Base-by-base conservation (phyloP, 2,888 invertebrate genomes). In the Drosophila hawaiiensis region DNA sequence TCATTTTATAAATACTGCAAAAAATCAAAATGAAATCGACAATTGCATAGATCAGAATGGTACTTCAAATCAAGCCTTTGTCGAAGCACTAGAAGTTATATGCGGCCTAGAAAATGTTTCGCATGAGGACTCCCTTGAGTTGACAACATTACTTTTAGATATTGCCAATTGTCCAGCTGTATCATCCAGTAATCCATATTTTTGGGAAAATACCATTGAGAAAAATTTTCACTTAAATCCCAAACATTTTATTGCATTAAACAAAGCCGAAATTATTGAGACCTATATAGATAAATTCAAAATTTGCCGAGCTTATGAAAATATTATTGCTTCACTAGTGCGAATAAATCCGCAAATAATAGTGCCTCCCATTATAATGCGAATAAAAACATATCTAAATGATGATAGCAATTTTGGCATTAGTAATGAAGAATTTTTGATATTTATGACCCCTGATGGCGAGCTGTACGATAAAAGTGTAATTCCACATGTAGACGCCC, bases 381-480 rank as follows among this genome's bases (percentile, higher is more conserved):
- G 94, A 75, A 95, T 96, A 9, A 95, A 94, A 49, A 92, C 92
- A 28, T 94, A 95, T 83, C 94, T 98, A 39, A 94, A 94, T 63
- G 95, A 96, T 90, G 94, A 95, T 0, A 95, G 94, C 68, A 95
- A 98, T 80, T 94, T 96, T 61, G 95, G 95, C 75, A 95, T 98
- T 31, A 96, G 97, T 0, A 95, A 97, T 85, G 96, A 96, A 68
- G 97, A 98, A 83, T 97, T 96, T 92, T 96, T 96, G 80, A 97
- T 96, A 5, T 98, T 94, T 94, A 94, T 97, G 79, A 98, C 97
- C 31, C 97, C 98, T 0, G 97, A 97, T 66, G 98, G 97, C 4
- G 97, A 97, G 91, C 94, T 99, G 0, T 99, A 97, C 92, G 98
- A 99, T 93, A 98, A 97, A 94, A 96, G 96, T 80, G 96, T 97